Base-by-base conservation (phyloP, 2,797 vertebrate genomes). In the Euphonia xanthogaster region DNA sequence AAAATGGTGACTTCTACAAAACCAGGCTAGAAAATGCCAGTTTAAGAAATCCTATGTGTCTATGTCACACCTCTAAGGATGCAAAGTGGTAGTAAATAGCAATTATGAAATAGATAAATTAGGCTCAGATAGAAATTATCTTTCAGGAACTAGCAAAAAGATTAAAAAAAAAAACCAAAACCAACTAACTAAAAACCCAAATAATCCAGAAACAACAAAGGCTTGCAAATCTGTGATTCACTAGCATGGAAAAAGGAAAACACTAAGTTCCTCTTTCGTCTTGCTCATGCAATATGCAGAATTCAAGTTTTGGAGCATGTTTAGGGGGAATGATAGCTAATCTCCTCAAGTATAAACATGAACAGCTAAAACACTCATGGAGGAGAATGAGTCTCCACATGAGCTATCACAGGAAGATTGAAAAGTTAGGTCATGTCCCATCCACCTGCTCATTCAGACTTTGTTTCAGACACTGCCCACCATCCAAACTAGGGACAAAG, bases 91-190 rank as follows among this genome's bases (percentile, higher is more conserved):
- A 70, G 22, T 15, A 85, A 87, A 58, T 5, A 74, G 39, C 19
- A 82, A 74, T 24, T 67, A 33, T 50, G 55, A 24, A 54, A 51
- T 3, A 68, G 9, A 70, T 44, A 86, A 84, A 61, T 72, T 47
- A 82, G 65, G 27, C 30, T 66, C 14, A 57, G 63, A 68, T 12
- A 58, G 4, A 66, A 81, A 60, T 28, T 48, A 7, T 57, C 27
- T 44, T 60, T 86, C 17, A 39, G 7, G 7, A 86, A 53, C 15
- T 30, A 66, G 53, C 30, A 86, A 28, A 18, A 65, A 4, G 19
- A 14, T 55, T 31, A 65, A 14, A 1, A 7, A 79, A 57, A 82
- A 61, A 47, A 27, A 3, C 0, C 0, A 28, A 17, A 9, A 10
- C 47, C 10, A 37, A 7, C 39, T 16, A 40, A 40, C 16, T 78